Evolutionary conservation across 2,797 vertebrate species (phyloP), one percentile per base, ranked within the genome.

Genomic region (Amblyraja radiata): DNA sequence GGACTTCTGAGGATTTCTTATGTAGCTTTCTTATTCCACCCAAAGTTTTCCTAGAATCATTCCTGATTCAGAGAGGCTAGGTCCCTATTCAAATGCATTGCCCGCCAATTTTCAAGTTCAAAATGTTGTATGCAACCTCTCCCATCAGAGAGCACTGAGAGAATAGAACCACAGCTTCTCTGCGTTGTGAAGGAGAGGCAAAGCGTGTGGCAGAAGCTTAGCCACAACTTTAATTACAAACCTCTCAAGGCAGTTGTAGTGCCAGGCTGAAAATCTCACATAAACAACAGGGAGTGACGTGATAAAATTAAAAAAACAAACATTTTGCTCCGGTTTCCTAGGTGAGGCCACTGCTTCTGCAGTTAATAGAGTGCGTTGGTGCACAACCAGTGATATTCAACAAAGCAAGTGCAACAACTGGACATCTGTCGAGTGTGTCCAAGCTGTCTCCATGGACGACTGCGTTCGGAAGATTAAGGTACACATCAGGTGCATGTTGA

Each of bases 381-480:
- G 93, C 74, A 86, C 80, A 13, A 73, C 11, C 23, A 65, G 86
- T 36, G 81, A 58, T 13, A 1, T 61, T 13, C 86, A 93, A 78
- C 39, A 93, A 8, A n/a, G 28, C 11, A 93, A 93, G 9, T 93
- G 93, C 93, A 90, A 14, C 46, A 58, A 68, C 32, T 93, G 93
- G 93, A 58, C 81, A 46, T 77, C 86, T 63, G 74, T 63, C 32
- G 68, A 54, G 32, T 93, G 93, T 25, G 32, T 93, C 61, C 74
- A 90, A 32, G 61, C 86, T n/a, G 13, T 0, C 71, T 54, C 86
- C 39, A 65, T 16, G 63, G 10, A 77, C 10, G 74, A 61, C 11
- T 93, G 93, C 39, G 76, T 93, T 71, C 74, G 63, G 83, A 93
- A 86, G 32, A 92, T 93, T 32, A 77, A 74, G 93, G 93, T 93